Percentiles rank a stretch among this genome's conserved stretches.
phyloP scores from a whole-genome alignment of 1,140 invertebrate species.

The Epicauta chinensis region DNA sequence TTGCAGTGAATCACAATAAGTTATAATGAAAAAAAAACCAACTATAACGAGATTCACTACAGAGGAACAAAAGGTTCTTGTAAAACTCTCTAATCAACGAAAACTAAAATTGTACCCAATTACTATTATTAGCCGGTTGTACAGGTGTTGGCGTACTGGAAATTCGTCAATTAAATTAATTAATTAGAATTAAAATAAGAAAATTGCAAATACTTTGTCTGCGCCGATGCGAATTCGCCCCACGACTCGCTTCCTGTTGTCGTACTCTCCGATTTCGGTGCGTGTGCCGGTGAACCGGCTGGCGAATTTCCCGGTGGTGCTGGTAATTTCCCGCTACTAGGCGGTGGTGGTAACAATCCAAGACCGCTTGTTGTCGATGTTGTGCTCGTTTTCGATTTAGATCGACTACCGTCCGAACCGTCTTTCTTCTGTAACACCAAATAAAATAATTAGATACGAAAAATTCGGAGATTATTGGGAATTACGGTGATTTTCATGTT shows the following conservation, averaged over 20 bases:
- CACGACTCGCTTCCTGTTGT: slow-evolving; percentile 45
- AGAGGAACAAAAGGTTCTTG: neutral
- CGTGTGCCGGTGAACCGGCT: slow-evolving; percentile 47
- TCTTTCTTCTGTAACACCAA: slow-evolving; percentile 71
- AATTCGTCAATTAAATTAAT: slow-evolving; percentile 20
- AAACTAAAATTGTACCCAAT: slow-evolving; percentile 67
- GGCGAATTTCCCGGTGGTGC: slow-evolving; percentile 62
- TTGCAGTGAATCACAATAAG: slow-evolving; percentile 17
- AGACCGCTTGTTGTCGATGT: slow-evolving; percentile 41
- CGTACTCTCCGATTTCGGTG: slow-evolving; percentile 47
- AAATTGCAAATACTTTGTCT: slow-evolving; percentile 41
- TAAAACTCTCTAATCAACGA: too few species aligned
- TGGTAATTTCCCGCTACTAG: slow-evolving; percentile 59
- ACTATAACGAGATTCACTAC: slow-evolving; percentile 11
- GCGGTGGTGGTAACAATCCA: slow-evolving; percentile 75
- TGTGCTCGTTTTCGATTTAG: slow-evolving; percentile 38
- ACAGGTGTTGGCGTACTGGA: slow-evolving; percentile 45
- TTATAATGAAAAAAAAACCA: slow-evolving; percentile 3
- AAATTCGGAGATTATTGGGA: slow-evolving; percentile 12
- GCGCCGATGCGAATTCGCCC: slow-evolving; percentile 73
- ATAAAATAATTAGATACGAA: neutral
- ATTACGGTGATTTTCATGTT: slow-evolving; percentile 96
- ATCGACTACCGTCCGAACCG: slow-evolving; percentile 56
- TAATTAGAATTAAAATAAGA: slow-evolving; percentile 4
- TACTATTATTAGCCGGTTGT: slow-evolving; percentile 47